These are phyloP conservation scores for Bombus ignitus DNA, from an alignment of 1,140 invertebrate species.

Conservation along the genomic window DNA sequence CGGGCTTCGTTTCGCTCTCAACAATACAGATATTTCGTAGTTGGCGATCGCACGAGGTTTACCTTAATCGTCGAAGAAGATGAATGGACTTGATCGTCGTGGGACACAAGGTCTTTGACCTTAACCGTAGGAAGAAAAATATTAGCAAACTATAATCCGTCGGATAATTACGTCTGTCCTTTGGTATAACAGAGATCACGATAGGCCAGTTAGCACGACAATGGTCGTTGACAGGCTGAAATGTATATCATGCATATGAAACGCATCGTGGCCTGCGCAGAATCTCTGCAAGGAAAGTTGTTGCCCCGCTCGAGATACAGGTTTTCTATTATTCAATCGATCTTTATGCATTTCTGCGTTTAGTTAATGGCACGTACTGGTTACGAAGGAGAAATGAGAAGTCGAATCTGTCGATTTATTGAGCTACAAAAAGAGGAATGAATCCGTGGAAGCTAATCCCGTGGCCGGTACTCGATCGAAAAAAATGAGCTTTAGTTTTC, in stretches of 20 bases:
- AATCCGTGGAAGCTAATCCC: neutral
- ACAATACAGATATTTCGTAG: neutral
- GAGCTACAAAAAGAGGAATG: slow-evolving; percentile 5
- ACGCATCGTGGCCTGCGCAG: neutral
- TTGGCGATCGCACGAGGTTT: neutral
- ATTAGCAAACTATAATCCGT: neutral
- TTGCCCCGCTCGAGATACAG: neutral
- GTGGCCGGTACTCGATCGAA: neutral
- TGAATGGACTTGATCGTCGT: neutral
- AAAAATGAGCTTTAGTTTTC: neutral
- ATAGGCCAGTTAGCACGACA: neutral
- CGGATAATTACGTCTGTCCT: slow-evolving; percentile 7
- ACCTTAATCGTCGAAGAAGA: neutral
- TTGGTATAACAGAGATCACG: neutral
- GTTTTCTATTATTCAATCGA: slow-evolving; percentile 13
- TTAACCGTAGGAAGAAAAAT: slow-evolving; percentile 15
- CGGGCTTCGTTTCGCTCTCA: neutral
- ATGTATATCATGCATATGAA: neutral
- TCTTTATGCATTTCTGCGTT: neutral
- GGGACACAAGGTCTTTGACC: slow-evolving; percentile 15
- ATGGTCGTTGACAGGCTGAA: neutral
- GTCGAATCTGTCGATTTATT: neutral
- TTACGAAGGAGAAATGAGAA: neutral
- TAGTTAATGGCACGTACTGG: neutral
- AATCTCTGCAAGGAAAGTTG: slow-evolving; percentile 27